These are phyloP conservation scores for Phocoena sinus DNA, from an alignment of 2,113 vertebrate species.

Conservation along the genomic window DNA sequence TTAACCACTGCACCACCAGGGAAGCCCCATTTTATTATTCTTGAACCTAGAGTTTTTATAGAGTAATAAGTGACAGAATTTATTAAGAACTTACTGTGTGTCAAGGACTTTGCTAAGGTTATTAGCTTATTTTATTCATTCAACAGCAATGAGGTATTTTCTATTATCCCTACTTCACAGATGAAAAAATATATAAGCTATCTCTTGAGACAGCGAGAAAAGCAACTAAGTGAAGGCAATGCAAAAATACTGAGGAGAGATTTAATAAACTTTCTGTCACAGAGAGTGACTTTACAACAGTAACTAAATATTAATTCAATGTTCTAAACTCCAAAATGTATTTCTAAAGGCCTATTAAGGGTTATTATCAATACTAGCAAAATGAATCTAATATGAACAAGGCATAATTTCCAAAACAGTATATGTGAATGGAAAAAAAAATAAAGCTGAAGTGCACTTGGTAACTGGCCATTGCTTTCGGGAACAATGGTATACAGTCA, in stretches of 20 bases:
- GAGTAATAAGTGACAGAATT: neutral
- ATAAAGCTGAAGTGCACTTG: neutral
- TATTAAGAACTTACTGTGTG: neutral
- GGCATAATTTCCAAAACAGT: neutral
- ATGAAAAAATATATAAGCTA: neutral
- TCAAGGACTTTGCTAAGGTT: neutral
- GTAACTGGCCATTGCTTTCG: neutral
- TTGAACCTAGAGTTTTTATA: neutral
- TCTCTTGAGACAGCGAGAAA: neutral
- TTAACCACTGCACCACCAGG: too few species aligned
- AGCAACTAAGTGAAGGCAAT: neutral
- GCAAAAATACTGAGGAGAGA: neutral
- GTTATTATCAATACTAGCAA: neutral
- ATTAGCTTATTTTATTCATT: neutral
- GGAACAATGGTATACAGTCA: neutral
- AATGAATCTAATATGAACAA: neutral
- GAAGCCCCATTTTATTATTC: neutral
- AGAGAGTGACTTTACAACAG: neutral
- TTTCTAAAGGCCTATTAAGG: neutral
- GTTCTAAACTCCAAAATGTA: neutral
- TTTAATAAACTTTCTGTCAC: neutral
- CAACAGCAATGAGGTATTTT: neutral
- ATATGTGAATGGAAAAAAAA: neutral
- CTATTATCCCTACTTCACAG: neutral
- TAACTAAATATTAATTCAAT: slow-evolving; percentile 25